phyloP scores from a whole-genome alignment of 1,140 invertebrate species.

The Gryllus bimaculatus region DNA sequence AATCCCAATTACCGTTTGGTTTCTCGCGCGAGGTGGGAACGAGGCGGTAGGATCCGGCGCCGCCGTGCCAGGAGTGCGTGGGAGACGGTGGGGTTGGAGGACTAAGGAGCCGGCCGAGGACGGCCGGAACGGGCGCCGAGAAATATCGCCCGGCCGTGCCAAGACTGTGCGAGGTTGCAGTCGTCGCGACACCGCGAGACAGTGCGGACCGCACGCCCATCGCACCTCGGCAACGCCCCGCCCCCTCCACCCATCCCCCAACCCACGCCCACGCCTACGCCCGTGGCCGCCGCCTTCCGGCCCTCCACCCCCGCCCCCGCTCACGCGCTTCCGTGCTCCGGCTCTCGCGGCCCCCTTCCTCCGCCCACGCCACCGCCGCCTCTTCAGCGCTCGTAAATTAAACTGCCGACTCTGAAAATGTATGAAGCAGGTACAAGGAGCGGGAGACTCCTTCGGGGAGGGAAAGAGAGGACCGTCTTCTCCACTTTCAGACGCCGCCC shows the following conservation, averaged over 20 bases:
- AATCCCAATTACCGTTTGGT: conserved; percentile 19
- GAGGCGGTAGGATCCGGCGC: not conserved
- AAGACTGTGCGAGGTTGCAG: conserved; percentile 3
- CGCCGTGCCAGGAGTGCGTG: conserved; percentile 9
- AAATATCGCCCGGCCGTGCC: conserved; percentile 13
- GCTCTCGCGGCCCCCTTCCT: no score
- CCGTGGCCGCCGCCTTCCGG: not conserved
- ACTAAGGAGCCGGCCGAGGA: not conserved
- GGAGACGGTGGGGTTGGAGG: no score
- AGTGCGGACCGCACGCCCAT: not conserved
- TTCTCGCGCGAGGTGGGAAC: conserved; percentile 1
- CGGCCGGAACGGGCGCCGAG: not conserved
- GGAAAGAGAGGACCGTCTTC: not conserved
- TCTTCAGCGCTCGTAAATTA: not conserved
- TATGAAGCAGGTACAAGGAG: conserved; percentile 3
- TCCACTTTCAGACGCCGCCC: no score
- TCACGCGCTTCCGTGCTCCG: not conserved
- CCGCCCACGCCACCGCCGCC: no score
- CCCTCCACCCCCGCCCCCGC: not conserved
- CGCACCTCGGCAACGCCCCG: not conserved
- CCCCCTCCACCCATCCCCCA: not conserved
- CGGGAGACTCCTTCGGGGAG: not conserved
- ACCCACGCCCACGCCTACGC: not conserved
- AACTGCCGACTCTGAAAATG: not conserved
- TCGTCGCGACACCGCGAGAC: no score